Percentiles rank a stretch among this genome's conserved stretches.
phyloP scores from a whole-genome alignment of 2,888 invertebrate species.

The Drosophila merina region DNA sequence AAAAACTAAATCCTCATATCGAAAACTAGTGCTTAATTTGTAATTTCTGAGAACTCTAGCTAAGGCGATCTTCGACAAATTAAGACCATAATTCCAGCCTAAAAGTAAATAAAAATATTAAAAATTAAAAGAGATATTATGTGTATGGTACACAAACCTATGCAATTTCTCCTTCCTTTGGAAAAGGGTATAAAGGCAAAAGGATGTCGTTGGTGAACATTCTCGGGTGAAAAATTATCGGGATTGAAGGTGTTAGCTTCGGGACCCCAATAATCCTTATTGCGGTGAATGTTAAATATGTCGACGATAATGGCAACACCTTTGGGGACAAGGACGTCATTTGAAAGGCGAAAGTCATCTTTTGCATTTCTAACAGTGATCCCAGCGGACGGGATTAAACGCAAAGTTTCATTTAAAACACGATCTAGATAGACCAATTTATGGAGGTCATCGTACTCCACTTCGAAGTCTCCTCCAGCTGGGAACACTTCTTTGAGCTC shows the following conservation, averaged over 20 bases:
- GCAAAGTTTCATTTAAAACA: constrained; percentile 78
- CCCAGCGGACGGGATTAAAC: constrained; percentile 77
- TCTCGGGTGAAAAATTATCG: constrained; percentile 78
- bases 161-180: constrained; percentile 80
- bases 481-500: constrained; percentile 68
- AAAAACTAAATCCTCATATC: constrained; percentile 70
- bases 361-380: constrained; percentile 57
- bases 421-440: constrained; percentile 77
- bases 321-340: constrained; percentile 69
- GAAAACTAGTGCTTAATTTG: constrained; percentile 68
- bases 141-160: constrained; percentile 48
- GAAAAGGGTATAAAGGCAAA: constrained; percentile 80
- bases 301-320: constrained; percentile 70
- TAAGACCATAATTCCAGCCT: constrained; percentile 76
- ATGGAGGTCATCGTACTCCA: constrained; percentile 66
- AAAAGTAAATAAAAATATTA: not conserved
- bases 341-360: constrained; percentile 65
- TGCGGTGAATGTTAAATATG: constrained; percentile 78
- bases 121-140: not conserved
- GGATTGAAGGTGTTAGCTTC: constrained; percentile 80
- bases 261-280: constrained; percentile 76
- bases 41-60: constrained; percentile 73
- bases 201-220: constrained; percentile 71
- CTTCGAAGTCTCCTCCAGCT: constrained; percentile 52
- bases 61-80: constrained; percentile 67